A percentile compares a stretch with the other conserved stretches of the same genome.
Evolutionary conservation across 2,797 vertebrate species (phyloP).

Genomic region (Pseudotriccus pelzelni): DNA sequence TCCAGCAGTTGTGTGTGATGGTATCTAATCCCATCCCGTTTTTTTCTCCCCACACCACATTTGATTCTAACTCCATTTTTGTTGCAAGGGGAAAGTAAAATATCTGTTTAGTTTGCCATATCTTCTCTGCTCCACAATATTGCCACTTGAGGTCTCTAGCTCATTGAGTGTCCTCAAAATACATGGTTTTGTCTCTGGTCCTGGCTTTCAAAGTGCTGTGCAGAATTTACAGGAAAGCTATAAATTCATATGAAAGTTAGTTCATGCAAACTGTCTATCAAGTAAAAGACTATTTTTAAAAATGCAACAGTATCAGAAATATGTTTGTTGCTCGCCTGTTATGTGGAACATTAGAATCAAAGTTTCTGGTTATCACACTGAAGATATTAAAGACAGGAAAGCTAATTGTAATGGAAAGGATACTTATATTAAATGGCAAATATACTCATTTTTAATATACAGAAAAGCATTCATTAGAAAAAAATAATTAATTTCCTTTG

Average conservation of each 20-base stretch:
- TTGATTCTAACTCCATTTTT: background rate
- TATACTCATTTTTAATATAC: conserved; percentile 62
- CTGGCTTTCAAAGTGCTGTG: background rate
- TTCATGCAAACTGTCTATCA: background rate
- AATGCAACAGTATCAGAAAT: background rate
- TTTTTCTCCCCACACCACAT: background rate
- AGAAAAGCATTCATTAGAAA: conserved; percentile 66
- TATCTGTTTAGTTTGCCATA: background rate
- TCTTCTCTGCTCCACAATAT: background rate
- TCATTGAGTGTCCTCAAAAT: background rate
- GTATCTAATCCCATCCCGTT: accelerated
- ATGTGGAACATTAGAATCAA: conserved; percentile 8
- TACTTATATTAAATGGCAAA: conserved; percentile 62
- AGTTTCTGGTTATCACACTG: conserved; percentile 46
- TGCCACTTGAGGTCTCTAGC: background rate
- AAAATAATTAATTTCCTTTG: conserved; percentile 54
- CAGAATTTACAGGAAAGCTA: background rate
- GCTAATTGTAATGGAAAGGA: conserved; percentile 61
- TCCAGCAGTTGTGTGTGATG: background rate
- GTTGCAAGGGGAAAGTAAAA: background rate
- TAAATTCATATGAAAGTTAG: background rate
- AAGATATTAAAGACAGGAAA: conserved; percentile 49
- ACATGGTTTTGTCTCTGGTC: background rate
- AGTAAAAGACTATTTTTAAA: background rate
- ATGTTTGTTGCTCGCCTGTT: background rate